Evolutionary conservation across 1,140 invertebrate species (phyloP).

Genomic region (Scaptomyza pallida): DNA sequence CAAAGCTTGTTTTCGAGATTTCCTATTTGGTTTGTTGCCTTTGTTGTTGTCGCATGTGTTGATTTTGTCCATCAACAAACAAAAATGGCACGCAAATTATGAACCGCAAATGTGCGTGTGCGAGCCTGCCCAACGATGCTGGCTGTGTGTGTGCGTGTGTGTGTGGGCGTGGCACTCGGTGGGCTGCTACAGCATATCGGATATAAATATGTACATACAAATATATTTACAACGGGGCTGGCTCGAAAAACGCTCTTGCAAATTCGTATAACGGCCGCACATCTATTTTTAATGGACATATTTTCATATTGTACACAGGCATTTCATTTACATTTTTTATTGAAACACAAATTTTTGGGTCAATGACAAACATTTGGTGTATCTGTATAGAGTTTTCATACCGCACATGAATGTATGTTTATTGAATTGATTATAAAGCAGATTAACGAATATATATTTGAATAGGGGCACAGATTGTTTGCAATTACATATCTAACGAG

Average conservation of each 20-base stretch:
- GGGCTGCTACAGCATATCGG: conserved; percentile 34
- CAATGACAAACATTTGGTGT: conserved; percentile 8
- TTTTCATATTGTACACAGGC: conserved; percentile 50
- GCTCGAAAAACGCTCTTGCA: conserved; percentile 30
- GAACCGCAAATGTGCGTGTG: conserved; percentile 81
- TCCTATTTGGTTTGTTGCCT: conserved; percentile 6
- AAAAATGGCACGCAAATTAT: conserved; percentile 79
- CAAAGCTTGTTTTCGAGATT: too few species aligned
- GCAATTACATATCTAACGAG: too few species aligned
- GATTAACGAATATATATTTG: too few species aligned
- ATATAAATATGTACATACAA: too few species aligned
- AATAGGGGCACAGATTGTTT: too few species aligned
- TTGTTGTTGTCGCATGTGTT: conserved; percentile 56
- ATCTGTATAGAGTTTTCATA: not conserved
- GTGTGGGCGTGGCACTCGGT: conserved; percentile 42
- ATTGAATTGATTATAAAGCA: too few species aligned
- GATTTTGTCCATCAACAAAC: conserved; percentile 81
- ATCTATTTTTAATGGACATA: conserved; percentile 77
- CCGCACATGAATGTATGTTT: too few species aligned
- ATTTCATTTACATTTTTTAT: conserved; percentile 33
- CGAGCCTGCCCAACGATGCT: conserved; percentile 12
- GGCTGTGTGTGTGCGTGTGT: conserved; percentile 31
- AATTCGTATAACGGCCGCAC: conserved; percentile 58
- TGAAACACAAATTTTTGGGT: conserved; percentile 7
- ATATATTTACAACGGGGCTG: conserved; percentile 20